Conservation (phyloP, 2,888 invertebrate species). For the Perdita meconis region DNA sequence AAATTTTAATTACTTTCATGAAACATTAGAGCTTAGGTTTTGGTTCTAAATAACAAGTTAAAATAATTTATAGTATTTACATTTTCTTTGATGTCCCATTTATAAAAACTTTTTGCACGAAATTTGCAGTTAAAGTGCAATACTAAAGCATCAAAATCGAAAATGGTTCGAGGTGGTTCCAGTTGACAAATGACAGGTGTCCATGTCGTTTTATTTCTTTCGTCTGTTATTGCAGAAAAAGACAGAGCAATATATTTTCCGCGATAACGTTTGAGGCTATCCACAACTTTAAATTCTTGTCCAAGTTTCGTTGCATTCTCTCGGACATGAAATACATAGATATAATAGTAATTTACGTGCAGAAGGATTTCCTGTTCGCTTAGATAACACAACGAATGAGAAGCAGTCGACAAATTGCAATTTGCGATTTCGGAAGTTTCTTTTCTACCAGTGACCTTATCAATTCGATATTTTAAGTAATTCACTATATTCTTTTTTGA, state of each 20-base stretch:
- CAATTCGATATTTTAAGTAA: too few relatives aligned
- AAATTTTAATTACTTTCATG: too few relatives aligned
- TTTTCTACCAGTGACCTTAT: too few relatives aligned
- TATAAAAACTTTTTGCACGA: too few relatives aligned
- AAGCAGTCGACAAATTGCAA: background rate
- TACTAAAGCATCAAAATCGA: conserved; percentile 4
- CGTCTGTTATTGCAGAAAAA: conserved; percentile 22
- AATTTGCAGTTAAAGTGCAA: too few relatives aligned
- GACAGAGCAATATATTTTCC: conserved; percentile 19
- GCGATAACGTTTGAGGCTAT: conserved; percentile 7
- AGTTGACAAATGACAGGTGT: conserved; percentile 16
- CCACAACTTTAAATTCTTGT: conserved; percentile 14
- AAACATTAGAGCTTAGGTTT: too few relatives aligned
- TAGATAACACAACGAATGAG: conserved; percentile 1
- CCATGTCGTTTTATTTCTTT: conserved; percentile 12
- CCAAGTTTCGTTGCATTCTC: conserved; percentile 6
- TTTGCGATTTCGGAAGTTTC: background rate
- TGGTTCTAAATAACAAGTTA: too few relatives aligned
- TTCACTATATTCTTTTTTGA: too few relatives aligned
- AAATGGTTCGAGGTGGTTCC: conserved; percentile 1
- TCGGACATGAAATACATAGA: conserved; percentile 1
- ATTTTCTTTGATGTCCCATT: too few relatives aligned
- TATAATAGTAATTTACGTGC: conserved; percentile 22
- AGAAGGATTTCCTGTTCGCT: background rate
- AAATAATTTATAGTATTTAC: too few relatives aligned